These are phyloP conservation scores for Pelmatolapia mariae DNA, from an alignment of 2,113 vertebrate genomes.

Conservation along the genomic window DNA sequence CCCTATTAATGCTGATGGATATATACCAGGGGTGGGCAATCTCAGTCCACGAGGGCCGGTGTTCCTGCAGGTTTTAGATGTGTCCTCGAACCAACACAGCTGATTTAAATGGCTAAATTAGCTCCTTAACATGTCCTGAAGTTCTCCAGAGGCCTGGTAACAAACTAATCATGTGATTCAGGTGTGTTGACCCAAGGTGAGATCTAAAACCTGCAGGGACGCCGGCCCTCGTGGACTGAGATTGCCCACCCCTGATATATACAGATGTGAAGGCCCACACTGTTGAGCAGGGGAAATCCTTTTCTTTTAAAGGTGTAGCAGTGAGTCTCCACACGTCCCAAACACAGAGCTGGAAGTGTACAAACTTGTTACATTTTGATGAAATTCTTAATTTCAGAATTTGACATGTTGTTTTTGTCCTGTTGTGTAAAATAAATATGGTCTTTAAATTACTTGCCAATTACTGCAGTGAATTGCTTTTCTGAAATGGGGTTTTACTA, in stretches of 20 bases:
- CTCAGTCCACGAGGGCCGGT: too few relatives aligned
- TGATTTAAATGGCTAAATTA: too few relatives aligned
- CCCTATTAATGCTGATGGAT: not conserved
- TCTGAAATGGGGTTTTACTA: not conserved
- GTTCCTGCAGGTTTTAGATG: too few relatives aligned
- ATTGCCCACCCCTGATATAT: too few relatives aligned
- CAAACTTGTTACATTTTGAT: not conserved
- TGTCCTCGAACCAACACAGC: too few relatives aligned
- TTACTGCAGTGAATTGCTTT: not conserved
- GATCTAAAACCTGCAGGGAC: too few relatives aligned
- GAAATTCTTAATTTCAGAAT: not conserved
- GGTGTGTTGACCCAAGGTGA: too few relatives aligned
- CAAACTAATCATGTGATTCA: too few relatives aligned
- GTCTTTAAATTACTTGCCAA: not conserved
- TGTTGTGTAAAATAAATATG: not conserved
- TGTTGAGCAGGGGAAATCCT: not conserved
- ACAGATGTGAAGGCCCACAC: not conserved
- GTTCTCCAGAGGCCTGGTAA: too few relatives aligned
- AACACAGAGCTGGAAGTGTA: not conserved
- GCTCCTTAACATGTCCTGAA: too few relatives aligned
- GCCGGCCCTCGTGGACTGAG: too few relatives aligned
- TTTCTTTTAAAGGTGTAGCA: not conserved
- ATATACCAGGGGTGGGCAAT: too few relatives aligned
- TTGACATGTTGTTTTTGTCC: not conserved
- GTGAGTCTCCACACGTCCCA: not conserved